Percentiles rank a stretch among this genome's conserved stretches.
Conservation (phyloP, 1,140 invertebrate species). For the Papilio aristodemus region DNA sequence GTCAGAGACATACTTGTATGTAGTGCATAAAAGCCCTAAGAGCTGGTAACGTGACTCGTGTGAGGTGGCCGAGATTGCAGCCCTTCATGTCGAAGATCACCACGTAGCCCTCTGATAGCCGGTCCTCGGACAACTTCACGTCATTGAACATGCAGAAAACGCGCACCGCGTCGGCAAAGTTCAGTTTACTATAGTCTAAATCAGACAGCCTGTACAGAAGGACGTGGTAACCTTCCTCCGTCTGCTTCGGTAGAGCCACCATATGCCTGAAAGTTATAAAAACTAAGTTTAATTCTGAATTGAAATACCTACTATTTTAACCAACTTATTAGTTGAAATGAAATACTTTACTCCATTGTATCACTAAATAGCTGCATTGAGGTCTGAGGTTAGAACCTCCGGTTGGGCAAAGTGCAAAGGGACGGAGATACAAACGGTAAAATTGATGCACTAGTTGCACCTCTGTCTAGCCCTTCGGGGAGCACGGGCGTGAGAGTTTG, state of each 20-base stretch:
- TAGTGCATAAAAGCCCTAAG: constrained; percentile 83
- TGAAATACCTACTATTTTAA: too few species aligned
- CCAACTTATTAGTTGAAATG: too few species aligned
- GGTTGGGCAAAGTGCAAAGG: too few species aligned
- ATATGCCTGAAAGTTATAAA: constrained; percentile 75
- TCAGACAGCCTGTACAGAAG: constrained; percentile 82
- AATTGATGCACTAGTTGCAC: too few species aligned
- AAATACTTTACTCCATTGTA: too few species aligned
- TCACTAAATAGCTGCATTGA: too few species aligned
- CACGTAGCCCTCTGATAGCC: constrained; percentile 83
- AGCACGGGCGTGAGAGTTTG: too few species aligned
- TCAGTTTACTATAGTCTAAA: constrained; percentile 82
- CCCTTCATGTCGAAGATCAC: constrained; percentile 86
- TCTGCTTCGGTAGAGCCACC: constrained; percentile 79
- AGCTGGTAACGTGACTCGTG: constrained; percentile 81
- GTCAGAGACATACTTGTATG: constrained; percentile 80
- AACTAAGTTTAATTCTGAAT: too few species aligned
- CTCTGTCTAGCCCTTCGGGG: too few species aligned
- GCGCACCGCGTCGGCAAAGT: constrained; percentile 82
- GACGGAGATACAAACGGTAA: too few species aligned
- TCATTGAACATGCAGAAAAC: constrained; percentile 86
- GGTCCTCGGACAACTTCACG: constrained; percentile 82
- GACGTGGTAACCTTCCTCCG: constrained; percentile 82
- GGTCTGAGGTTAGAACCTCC: too few species aligned
- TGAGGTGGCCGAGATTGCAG: constrained; percentile 82